Base-by-base conservation (phyloP, 2,888 invertebrate genomes). In the Himalopsyche tibetana region DNA sequence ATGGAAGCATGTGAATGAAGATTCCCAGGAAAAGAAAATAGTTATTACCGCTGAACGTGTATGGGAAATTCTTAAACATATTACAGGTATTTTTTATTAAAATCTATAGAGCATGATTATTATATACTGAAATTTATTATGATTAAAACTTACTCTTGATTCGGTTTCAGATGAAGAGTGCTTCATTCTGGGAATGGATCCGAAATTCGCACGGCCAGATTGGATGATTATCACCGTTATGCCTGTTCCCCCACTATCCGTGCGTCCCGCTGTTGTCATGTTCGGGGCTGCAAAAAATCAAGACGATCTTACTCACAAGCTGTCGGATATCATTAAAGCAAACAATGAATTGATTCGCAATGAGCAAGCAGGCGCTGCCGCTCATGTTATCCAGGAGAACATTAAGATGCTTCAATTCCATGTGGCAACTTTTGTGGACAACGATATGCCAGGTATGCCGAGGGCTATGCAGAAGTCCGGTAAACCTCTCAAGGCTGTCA, bases 211-310 rank as follows among this genome's bases (percentile, higher is more conserved):
- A 0, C 95, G 99, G 82, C 99, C 99, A 8, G 99, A 99, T 93
- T 99, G 99, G 99, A 99, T 99, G 99, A 96, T 99, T 89, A 95
- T 98, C 8, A 99, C 99, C 3, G 99, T 99, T 15, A 92, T 99
- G 87, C 99, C 99, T 0, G 99, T 99, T 0, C 99, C 99, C 0
- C 99, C 99, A 4, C 92, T 99, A 40, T 95, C 97, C 1, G 99
- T 99, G 0, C 94, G 99, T 89, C 99, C 99, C 0, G 99, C 99
- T 84, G 99, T 99, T 6, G 98, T 99, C 11, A 99, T 99, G 98
- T 98, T 98, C 92, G 99, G 99, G n/a, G 98, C 99, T 0, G 99
- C 99, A 0, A 96, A 98, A 91, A 99, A 99, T 94, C 96, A 99
- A 93, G 99, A 99, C 91, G 99, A 99, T 94, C 95, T 99, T 90